Percentiles rank a stretch among this genome's conserved stretches.
phyloP scores from a whole-genome alignment of 2,888 invertebrate genomes.

The Stomorhina lunata region DNA sequence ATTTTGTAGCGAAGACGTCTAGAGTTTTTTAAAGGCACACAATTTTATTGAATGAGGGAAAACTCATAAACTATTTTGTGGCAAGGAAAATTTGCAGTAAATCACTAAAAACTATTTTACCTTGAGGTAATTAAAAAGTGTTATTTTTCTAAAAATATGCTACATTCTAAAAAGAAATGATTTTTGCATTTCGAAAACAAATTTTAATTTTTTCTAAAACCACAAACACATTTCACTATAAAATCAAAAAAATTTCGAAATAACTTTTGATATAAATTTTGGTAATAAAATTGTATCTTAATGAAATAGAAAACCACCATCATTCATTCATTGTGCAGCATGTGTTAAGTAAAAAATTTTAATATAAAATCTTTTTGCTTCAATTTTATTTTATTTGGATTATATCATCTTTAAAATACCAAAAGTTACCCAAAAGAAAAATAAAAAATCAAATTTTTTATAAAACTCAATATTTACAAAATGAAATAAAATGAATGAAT shows the following conservation, averaged over 20 bases:
- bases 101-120: neutral
- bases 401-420: slow-evolving; percentile 8
- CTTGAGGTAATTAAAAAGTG: neutral
- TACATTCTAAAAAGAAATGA: neutral
- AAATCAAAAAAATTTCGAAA: neutral
- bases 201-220: neutral
- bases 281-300: too few species aligned
- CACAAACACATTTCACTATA: neutral
- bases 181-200: neutral
- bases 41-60: neutral
- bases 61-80: neutral
- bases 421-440: neutral
- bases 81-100: neutral
- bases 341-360: neutral
- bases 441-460: neutral
- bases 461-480: neutral
- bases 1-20: neutral
- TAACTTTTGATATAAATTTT: too few species aligned
- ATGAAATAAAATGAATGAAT: neutral
- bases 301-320: neutral
- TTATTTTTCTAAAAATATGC: neutral
- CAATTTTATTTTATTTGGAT: slow-evolving; percentile 4
- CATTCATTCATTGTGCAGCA: neutral
- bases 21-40: neutral
- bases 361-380: slow-evolving; percentile 13